Base-by-base conservation (phyloP, 2,797 vertebrate species). In the Arrhamphus sclerolepis region DNA sequence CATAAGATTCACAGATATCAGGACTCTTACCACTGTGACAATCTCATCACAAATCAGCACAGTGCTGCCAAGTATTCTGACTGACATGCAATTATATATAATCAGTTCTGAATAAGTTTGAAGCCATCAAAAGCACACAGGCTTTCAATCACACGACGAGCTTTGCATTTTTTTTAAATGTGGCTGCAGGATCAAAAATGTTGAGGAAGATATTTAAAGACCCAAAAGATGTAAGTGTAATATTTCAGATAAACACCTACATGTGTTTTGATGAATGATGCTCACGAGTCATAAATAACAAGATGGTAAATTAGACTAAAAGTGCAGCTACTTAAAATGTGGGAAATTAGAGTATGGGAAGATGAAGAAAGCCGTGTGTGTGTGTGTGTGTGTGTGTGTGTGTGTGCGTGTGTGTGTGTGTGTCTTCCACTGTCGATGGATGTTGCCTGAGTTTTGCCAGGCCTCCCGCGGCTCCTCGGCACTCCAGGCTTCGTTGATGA, bases 391-490 rank as follows among this genome's bases (percentile, higher is more conserved):
- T 34, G 31, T 10, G 31, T 10, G 31, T 10, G 8, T 34, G 31
- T 13, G 10, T 34, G 31, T 34, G 31, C 10, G 8, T 10, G 31
- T 3, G 31, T 10, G 10, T 34, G 31, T 3, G 31, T 34, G 9
- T 19, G 5, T 46, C 21, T 6, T 21, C 14, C 43, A 24, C 66
- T 65, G 66, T 79, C 74, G 62, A 83, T 88, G 84, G 89, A 88
- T 78, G 75, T 79, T 69, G 82, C 84, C 75, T 68, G 76, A 77
- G 84, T 78, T 89, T 81, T 68, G 58, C 66, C 47, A 41, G 70
- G 77, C 82, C 83, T 81, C 88, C 91, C 61, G 77, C 82, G 71
- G 86, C 76, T 82, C 66, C 68, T 28, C 28, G 41, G 76, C 71
- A 52, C 86, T 77, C 80, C 54, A 48, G 80, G 55, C 43, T 48